Conservation (phyloP, 2,113 vertebrate species). For the Toxostoma redivivum region DNA sequence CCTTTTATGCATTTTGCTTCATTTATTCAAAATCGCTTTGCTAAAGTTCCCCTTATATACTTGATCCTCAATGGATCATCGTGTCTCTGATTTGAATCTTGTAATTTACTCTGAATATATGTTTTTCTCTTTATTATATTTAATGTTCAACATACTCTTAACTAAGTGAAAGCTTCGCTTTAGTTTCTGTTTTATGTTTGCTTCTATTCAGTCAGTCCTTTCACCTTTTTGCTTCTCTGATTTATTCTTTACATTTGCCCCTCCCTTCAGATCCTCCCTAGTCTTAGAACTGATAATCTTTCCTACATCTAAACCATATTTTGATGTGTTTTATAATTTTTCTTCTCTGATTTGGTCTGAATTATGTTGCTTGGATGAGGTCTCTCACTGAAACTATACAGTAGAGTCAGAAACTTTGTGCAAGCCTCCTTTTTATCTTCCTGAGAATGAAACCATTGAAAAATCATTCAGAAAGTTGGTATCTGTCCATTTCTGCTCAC, state of each 20-base stretch:
- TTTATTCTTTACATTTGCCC: neutral
- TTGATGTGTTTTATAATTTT: neutral
- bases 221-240: neutral
- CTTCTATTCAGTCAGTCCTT: neutral
- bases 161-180: neutral
- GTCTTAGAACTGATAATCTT: neutral
- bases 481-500: neutral
- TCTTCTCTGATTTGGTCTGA: neutral
- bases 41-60: neutral
- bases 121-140: neutral
- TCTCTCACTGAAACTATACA: neutral
- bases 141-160: neutral
- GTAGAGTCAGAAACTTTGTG: neutral
- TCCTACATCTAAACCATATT: neutral
- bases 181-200: neutral
- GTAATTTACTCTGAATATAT: neutral
- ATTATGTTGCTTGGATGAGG: neutral
- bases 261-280: neutral
- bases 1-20: neutral
- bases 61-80: neutral
- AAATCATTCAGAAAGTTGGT: neutral
- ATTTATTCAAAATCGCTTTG: neutral
- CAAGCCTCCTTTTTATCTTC: neutral
- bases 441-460: neutral
- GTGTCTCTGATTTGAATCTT: neutral